phyloP scores from a whole-genome alignment of 1,140 invertebrate genomes.

The Linepithema humile region DNA sequence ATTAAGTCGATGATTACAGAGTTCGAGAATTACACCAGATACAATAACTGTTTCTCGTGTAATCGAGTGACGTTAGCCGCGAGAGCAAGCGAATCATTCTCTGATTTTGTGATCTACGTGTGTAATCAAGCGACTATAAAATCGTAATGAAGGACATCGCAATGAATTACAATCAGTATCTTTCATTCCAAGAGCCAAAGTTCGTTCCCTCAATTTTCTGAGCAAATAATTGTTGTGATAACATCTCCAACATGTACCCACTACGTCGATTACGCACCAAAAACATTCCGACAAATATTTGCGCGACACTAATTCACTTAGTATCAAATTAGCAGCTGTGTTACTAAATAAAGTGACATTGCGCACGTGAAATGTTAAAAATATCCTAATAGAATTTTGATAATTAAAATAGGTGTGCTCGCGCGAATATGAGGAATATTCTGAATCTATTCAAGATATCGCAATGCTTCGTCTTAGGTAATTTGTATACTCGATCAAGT shows the following conservation, averaged over 20 bases:
- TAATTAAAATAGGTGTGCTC: neutral
- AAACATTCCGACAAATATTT: neutral
- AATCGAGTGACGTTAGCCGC: neutral
- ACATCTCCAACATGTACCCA: neutral
- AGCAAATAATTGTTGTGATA: neutral
- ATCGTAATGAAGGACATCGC: neutral
- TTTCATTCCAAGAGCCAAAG: neutral
- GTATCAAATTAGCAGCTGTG: neutral
- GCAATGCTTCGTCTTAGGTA: neutral
- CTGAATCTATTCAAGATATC: neutral
- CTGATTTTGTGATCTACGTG: neutral
- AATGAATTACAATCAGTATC: neutral
- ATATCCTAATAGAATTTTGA: neutral
- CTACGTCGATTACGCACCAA: neutral
- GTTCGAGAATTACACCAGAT: neutral
- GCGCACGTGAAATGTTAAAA: neutral
- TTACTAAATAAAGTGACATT: neutral
- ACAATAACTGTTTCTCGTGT: conserved; percentile 8
- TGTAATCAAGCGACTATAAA: conserved; percentile 10
- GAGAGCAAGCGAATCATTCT: neutral
- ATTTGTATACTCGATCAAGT: too few species aligned
- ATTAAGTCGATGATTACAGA: conserved; percentile 5
- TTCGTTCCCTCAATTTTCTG: neutral
- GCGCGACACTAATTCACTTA: neutral
- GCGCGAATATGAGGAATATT: neutral